A percentile compares a stretch with the other conserved stretches of the same genome.
These are phyloP conservation scores for Whitmania pigra DNA, from an alignment of 1,140 invertebrate species.

Conservation along the genomic window DNA sequence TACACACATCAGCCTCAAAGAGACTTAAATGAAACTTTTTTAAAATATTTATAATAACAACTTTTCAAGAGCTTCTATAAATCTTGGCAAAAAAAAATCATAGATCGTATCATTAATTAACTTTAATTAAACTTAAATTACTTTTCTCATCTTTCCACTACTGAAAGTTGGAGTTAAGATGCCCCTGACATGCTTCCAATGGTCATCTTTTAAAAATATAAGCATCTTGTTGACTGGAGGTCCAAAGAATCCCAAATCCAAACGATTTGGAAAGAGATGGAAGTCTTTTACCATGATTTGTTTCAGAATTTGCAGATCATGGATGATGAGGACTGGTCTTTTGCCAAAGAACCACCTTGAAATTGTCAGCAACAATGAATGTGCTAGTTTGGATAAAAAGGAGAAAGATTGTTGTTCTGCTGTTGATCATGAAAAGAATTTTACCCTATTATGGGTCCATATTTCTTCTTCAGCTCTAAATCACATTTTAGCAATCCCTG, in stretches of 20 bases:
- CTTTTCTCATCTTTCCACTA: constrained; percentile 29
- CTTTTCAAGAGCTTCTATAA: too few relatives aligned
- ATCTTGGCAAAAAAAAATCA: too few relatives aligned
- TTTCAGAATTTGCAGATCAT: constrained; percentile 27
- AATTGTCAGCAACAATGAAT: background rate
- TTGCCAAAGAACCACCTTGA: constrained; percentile 24
- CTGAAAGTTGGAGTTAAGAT: constrained; percentile 30
- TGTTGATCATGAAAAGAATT: background rate
- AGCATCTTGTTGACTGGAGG: too few relatives aligned
- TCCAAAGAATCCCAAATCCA: constrained; percentile 29
- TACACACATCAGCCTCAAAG: too few relatives aligned
- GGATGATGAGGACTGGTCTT: constrained; percentile 24
- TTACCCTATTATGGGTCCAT: constrained; percentile 10
- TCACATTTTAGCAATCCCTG: constrained; percentile 7
- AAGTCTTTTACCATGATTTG: constrained; percentile 29
- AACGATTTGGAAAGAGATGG: constrained; percentile 26
- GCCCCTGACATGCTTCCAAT: constrained; percentile 32
- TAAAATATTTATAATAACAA: too few relatives aligned
- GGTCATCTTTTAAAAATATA: constrained; percentile 25
- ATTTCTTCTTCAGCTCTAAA: background rate
- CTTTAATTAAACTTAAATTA: constrained; percentile 14
- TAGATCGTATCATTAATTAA: too few relatives aligned
- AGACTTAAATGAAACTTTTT: too few relatives aligned
- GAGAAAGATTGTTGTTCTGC: background rate
- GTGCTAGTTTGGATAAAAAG: too few relatives aligned